Conservation (phyloP, 2,113 vertebrate genomes). For the Narcine bancroftii region DNA sequence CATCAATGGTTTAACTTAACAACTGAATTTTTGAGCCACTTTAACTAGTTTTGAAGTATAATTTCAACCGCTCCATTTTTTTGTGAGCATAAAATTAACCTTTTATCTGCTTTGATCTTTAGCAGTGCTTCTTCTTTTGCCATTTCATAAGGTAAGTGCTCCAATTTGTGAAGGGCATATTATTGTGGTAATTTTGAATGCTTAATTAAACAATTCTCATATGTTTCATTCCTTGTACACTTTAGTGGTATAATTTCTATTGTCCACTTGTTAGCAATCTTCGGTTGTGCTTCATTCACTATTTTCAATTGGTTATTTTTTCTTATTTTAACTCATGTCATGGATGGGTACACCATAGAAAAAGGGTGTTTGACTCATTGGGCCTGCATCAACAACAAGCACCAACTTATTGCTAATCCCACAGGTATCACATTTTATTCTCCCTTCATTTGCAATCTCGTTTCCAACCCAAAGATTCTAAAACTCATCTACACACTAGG, state of each 20-base stretch:
- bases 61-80: too few relatives aligned
- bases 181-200: not conserved
- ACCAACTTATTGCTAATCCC: too few relatives aligned
- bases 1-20: too few relatives aligned
- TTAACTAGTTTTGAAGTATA: slow-evolving; percentile 9
- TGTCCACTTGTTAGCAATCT: not conserved
- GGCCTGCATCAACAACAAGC: too few relatives aligned
- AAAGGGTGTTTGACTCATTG: too few relatives aligned
- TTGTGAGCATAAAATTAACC: too few relatives aligned
- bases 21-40: not conserved
- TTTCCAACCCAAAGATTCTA: too few relatives aligned
- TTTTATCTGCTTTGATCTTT: not conserved
- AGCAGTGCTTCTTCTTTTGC: not conserved
- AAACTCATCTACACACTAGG: too few relatives aligned
- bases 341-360: too few relatives aligned
- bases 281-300: not conserved
- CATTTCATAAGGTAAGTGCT: not conserved
- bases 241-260: not conserved
- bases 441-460: too few relatives aligned
- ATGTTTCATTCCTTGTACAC: not conserved
- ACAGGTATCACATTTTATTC: too few relatives aligned
- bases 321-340: too few relatives aligned
- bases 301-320: not conserved
- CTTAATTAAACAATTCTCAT: not conserved
- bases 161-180: not conserved